A percentile compares a stretch with the other conserved stretches of the same genome.
These are phyloP conservation scores for Patella pellucida DNA, from an alignment of 2,888 invertebrate genomes.

Conservation along the genomic window DNA sequence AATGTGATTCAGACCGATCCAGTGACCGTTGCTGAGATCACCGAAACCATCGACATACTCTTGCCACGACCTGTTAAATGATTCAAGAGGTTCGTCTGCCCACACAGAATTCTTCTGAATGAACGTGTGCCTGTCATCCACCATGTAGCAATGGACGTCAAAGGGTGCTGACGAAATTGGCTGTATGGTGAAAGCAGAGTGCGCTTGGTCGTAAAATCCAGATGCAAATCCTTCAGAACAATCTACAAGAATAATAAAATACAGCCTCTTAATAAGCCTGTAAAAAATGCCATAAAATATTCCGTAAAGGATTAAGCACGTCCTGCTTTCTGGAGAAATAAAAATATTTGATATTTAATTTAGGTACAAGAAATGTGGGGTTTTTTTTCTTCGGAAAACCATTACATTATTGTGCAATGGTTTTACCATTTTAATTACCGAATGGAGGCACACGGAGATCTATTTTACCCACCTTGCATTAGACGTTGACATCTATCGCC, in stretches of 20 bases:
- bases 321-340: background rate
- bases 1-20: background rate
- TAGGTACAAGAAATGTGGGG: too few species aligned
- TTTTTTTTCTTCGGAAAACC: too few species aligned
- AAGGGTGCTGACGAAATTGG: background rate
- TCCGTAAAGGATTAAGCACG: too few species aligned
- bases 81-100: background rate
- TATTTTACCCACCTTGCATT: background rate
- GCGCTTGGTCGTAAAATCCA: background rate
- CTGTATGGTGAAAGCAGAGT: background rate
- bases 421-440: too few species aligned
- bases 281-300: too few species aligned
- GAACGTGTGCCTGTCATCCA: background rate
- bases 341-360: background rate
- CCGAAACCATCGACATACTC: slow-evolving; percentile 3
- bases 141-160: background rate
- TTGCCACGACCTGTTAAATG: background rate
- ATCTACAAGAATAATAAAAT: background rate
- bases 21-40: background rate
- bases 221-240: background rate
- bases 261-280: background rate
- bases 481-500: background rate
- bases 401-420: too few species aligned
- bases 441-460: background rate
- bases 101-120: background rate